A percentile compares a stretch with the other conserved stretches of the same genome.
Evolutionary conservation across 1,140 invertebrate species (phyloP).

Genomic region (Augochlora pura): DNA sequence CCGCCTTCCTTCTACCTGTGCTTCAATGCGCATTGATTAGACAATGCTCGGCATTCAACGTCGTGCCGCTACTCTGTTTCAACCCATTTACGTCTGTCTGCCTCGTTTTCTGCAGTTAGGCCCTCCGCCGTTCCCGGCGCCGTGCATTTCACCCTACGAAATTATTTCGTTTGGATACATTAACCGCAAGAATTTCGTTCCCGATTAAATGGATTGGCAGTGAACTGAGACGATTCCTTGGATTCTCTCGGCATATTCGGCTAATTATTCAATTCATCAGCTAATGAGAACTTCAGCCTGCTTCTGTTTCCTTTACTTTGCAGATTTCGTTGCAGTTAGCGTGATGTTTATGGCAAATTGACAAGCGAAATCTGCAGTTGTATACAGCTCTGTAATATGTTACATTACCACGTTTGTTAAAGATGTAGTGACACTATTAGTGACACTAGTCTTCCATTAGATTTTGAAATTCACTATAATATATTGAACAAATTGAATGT

Average conservation of each 20-base stretch:
- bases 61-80: constrained; percentile 48
- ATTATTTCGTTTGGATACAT: constrained; percentile 36
- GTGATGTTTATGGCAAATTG: too few relatives aligned
- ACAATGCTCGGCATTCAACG: constrained; percentile 64
- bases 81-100: constrained; percentile 47
- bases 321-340: too few relatives aligned
- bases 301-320: too few relatives aligned
- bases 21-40: constrained; percentile 73
- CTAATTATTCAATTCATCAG: neutral
- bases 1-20: constrained; percentile 37
- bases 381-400: too few relatives aligned
- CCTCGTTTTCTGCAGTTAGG: constrained; percentile 9
- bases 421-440: too few relatives aligned
- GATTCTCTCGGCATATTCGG: neutral
- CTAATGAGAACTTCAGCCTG: too few relatives aligned
- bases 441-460: too few relatives aligned
- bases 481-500: too few relatives aligned
- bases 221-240: neutral
- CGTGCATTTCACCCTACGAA: neutral
- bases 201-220: neutral
- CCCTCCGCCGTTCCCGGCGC: too few relatives aligned
- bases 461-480: too few relatives aligned
- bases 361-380: too few relatives aligned
- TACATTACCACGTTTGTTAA: too few relatives aligned
- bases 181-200: neutral